A percentile compares a stretch with the other conserved stretches of the same genome.
These are phyloP conservation scores for Anarhynchus alexandrinus DNA, from an alignment of 2,113 vertebrate genomes.

Conservation along the genomic window DNA sequence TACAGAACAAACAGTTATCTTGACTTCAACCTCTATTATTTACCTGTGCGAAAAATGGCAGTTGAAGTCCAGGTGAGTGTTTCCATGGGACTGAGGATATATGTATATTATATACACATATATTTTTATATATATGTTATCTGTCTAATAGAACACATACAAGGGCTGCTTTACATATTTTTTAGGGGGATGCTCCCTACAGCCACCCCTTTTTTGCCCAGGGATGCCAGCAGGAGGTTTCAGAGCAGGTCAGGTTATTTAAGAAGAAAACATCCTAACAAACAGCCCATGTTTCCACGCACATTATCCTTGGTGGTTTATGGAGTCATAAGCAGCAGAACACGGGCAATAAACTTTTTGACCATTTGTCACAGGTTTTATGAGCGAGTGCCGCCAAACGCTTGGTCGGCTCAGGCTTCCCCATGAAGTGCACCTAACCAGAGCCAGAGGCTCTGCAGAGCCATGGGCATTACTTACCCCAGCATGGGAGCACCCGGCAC, in stretches of 20 bases:
- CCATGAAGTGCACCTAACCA: not conserved
- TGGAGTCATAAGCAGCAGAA: not conserved
- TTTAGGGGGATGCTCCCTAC: not conserved
- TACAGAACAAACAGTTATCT: not conserved
- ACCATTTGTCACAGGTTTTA: not conserved
- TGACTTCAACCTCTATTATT: not conserved
- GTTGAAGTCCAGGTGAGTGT: not conserved
- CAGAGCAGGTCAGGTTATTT: not conserved
- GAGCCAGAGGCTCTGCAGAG: not conserved
- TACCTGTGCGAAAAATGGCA: not conserved
- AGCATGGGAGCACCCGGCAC: not conserved
- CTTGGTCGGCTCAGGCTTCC: not conserved
- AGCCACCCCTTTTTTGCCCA: rapidly evolving
- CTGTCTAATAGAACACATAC: not conserved
- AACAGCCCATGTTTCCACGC: not conserved
- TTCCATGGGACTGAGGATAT: not conserved
- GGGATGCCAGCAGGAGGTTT: not conserved
- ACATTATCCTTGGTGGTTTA: not conserved
- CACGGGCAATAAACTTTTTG: not conserved
- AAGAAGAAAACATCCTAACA: not conserved
- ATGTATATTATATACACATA: not conserved
- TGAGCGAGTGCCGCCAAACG: rapidly evolving
- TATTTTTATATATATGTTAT: not conserved
- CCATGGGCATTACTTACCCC: not conserved
- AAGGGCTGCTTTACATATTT: not conserved